Conservation (phyloP, 1,140 invertebrate species). For the Himalopsyche phryganea region DNA sequence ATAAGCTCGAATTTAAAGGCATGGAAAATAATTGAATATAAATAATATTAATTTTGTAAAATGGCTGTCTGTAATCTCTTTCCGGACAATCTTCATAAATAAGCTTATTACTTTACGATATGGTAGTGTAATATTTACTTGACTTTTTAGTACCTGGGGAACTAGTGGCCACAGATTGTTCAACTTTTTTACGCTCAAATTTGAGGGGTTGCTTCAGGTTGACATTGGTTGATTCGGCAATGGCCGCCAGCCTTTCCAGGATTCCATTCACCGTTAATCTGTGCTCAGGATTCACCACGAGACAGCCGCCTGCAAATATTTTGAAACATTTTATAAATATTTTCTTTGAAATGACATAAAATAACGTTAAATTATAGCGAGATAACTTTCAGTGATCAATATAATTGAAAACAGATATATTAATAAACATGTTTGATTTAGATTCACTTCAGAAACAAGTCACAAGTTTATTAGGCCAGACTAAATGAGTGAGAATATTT, state of each 20-base stretch:
- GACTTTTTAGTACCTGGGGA: slow-evolving; percentile 58
- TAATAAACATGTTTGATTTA: too few relatives aligned
- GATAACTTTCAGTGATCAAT: too few relatives aligned
- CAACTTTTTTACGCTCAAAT: slow-evolving; percentile 61
- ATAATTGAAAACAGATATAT: too few relatives aligned
- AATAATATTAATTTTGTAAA: slow-evolving; percentile 4
- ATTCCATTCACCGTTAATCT: slow-evolving; percentile 74
- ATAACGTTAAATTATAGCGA: neutral
- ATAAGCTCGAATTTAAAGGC: slow-evolving; percentile 45
- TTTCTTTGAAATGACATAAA: neutral
- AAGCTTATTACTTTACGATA: slow-evolving; percentile 42
- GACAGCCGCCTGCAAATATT: slow-evolving; percentile 64
- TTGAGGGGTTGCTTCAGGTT: slow-evolving; percentile 72
- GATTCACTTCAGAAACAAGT: too few relatives aligned
- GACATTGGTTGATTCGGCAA: slow-evolving; percentile 78
- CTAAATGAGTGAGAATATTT: too few relatives aligned
- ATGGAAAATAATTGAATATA: slow-evolving; percentile 22
- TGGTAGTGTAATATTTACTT: slow-evolving; percentile 59
- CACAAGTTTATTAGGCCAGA: too few relatives aligned
- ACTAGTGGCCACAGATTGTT: slow-evolving; percentile 57
- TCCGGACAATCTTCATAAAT: neutral
- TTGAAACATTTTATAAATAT: neutral
- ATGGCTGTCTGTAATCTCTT: slow-evolving; percentile 17
- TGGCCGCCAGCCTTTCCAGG: slow-evolving; percentile 79
- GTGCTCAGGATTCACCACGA: slow-evolving; percentile 76